Conservation (phyloP, 2,888 invertebrate species). For the Tipula confusa region DNA sequence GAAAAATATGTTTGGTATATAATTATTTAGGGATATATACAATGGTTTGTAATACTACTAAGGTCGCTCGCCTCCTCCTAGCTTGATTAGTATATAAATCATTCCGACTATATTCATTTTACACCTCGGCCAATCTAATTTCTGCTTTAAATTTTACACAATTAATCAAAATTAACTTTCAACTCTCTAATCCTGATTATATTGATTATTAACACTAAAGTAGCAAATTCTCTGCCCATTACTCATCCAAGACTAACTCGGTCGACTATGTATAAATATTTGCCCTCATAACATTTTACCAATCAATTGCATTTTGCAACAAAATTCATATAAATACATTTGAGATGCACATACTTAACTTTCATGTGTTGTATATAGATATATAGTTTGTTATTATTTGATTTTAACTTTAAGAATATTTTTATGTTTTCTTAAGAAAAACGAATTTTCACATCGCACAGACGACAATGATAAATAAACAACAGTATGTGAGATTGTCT, state of each 20-base stretch:
- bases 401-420: neutral
- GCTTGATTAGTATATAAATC: no score
- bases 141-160: no score
- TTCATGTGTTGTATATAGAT: neutral
- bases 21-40: no score
- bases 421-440: conserved; percentile 15
- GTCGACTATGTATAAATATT: neutral
- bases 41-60: no score
- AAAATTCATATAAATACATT: no score
- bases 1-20: neutral
- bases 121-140: no score
- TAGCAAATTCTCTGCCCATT: no score
- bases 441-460: conserved; percentile 4
- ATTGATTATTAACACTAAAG: no score
- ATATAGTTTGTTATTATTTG: neutral
- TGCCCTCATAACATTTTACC: neutral
- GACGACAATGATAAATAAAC: conserved; percentile 6
- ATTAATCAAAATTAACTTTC: no score
- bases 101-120: no score
- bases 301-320: conserved; percentile 20
- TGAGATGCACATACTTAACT: neutral
- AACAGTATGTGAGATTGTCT: neutral
- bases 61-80: no score
- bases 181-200: no score
- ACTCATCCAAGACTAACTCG: neutral